These are phyloP conservation scores for Thalpophila matura DNA, from an alignment of 2,888 invertebrate genomes.

Conservation along the genomic window DNA sequence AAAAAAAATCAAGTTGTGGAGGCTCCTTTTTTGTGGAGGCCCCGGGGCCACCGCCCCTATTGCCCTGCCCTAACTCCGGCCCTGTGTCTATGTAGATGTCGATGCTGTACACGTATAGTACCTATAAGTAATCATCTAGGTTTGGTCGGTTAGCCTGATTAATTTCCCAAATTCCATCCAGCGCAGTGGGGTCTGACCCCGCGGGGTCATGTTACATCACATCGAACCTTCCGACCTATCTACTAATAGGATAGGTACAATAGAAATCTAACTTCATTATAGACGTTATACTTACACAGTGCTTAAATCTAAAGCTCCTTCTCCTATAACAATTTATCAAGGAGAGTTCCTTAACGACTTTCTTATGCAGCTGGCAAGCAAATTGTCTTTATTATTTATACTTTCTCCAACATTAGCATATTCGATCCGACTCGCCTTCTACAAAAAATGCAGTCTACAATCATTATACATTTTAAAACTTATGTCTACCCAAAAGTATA, in stretches of 20 bases:
- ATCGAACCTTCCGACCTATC: conserved; percentile 8
- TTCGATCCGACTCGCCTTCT: conserved; percentile 26
- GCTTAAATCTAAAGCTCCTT: not conserved
- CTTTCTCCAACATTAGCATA: conserved; percentile 30
- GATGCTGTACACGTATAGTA: not conserved
- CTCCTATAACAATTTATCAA: not conserved
- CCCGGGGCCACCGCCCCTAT: too few relatives aligned
- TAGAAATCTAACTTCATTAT: not conserved
- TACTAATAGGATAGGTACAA: too few relatives aligned
- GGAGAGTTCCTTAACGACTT: not conserved
- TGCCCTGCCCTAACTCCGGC: too few relatives aligned
- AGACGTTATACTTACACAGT: not conserved
- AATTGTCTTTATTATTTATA: conserved; percentile 43
- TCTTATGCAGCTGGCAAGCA: conserved; percentile 16
- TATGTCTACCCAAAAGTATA: conserved; percentile 1
- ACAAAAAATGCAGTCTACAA: conserved; percentile 28
- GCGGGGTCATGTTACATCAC: conserved; percentile 12
- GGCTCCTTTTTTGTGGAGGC: too few relatives aligned
- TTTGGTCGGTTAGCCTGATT: conserved; percentile 9
- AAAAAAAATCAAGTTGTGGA: too few relatives aligned
- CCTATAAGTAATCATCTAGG: not conserved
- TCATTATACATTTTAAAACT: conserved; percentile 3
- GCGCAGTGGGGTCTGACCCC: conserved; percentile 4
- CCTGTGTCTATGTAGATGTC: not conserved
- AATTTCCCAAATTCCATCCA: conserved; percentile 34